Base-by-base conservation (phyloP, 2,113 vertebrate genomes). In the Mesoclemmys tuberculata region DNA sequence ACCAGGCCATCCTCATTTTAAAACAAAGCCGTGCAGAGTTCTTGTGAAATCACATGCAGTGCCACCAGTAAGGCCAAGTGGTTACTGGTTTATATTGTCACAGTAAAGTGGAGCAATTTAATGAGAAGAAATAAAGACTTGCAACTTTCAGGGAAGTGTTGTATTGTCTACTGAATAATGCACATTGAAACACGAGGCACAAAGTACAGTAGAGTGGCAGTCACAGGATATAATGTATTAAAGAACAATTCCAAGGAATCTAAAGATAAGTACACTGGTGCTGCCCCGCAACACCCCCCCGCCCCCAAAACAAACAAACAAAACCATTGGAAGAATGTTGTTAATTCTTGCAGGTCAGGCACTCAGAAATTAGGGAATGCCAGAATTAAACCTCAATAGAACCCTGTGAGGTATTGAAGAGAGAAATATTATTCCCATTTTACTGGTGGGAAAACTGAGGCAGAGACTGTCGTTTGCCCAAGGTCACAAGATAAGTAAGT, bases 11-110 rank as follows among this genome's bases (percentile, higher is more conserved):
- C 83, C 78, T 94, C 10, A n/a, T 83, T 92, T 77, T 90, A 83
- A 91, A 91, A 27, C 64, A 68, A 71, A 18, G 10, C 27, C 84
- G 49, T 29, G 64, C 61, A 88, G 55, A 58, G 24, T 83, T 91
- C 19, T 61, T 41, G 35, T 55, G 81, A 29, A 13, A 74, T 84
- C 44, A 49, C 11, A 5, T 38, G 2, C 4, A 54, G 35, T 56
- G 61, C 19, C 80, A 80, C 14, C 29, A 91, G 48, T 4, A 18
- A 52, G 78, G 2, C 41, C 41, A 5, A 8, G 80, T 24, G 41
- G 9, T 2, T 29, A 77, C 24, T 16, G 10, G 74, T 27, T 77
- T 77, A 14, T 27, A 46, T 77, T 46, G 7, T 27, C 13, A 8
- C 44, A 77, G 22, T 29, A 16, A 27, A 46, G 38, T 44, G 56